Conservation (phyloP, 2,113 vertebrate genomes). For the Philantomba maxwellii region DNA sequence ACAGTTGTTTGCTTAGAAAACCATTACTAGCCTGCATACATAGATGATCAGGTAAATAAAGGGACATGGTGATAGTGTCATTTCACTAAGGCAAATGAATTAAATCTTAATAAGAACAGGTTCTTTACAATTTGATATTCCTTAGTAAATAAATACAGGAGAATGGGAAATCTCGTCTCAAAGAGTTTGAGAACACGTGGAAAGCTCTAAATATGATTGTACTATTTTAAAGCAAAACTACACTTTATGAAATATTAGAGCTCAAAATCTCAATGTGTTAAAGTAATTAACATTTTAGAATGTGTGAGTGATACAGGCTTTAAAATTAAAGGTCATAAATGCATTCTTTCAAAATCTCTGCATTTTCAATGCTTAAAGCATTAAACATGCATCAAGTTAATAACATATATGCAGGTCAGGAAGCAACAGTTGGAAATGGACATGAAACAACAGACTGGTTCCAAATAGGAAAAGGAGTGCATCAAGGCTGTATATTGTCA, state of each 20-base stretch:
- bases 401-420: neutral
- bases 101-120: neutral
- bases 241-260: neutral
- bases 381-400: neutral
- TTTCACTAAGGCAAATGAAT: neutral
- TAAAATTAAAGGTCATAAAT: neutral
- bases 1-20: neutral
- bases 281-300: neutral
- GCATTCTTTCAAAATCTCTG: neutral
- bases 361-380: neutral
- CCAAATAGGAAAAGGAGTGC: too few relatives aligned
- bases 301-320: neutral
- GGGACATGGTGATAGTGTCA: neutral
- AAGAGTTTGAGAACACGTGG: neutral
- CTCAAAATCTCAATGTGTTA: neutral
- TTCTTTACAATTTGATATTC: neutral
- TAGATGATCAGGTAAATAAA: neutral
- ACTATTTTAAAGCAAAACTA: neutral
- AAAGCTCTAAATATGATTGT: neutral
- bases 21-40: neutral
- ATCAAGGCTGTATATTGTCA: too few relatives aligned
- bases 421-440: too few relatives aligned
- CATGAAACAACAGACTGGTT: too few relatives aligned
- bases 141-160: neutral
- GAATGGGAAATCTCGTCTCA: neutral